A percentile compares a stretch with the other conserved stretches of the same genome.
These are phyloP conservation scores for Miltochrista miniata DNA, from an alignment of 2,888 invertebrate species.

Conservation along the genomic window DNA sequence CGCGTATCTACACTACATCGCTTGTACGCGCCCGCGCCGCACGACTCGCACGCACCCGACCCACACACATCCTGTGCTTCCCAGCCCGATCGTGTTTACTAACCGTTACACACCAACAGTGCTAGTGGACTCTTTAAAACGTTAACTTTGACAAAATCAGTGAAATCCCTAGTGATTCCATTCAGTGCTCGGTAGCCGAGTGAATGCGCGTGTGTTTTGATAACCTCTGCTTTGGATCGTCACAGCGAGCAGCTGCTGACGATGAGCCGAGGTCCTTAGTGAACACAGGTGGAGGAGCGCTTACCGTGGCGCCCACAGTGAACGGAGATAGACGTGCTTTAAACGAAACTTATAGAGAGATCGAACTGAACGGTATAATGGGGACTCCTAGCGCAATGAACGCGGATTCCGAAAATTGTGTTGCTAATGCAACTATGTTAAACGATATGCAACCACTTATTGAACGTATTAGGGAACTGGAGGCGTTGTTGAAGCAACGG, in stretches of 20 bases:
- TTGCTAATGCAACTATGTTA: slow-evolving; percentile 70
- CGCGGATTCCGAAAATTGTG: slow-evolving; percentile 84
- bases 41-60: slow-evolving; percentile 65
- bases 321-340: slow-evolving; percentile 79
- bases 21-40: slow-evolving; percentile 74
- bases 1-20: slow-evolving; percentile 68
- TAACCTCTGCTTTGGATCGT: slow-evolving; percentile 95
- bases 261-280: slow-evolving; percentile 86
- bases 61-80: slow-evolving; percentile 65
- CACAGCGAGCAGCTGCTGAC: slow-evolving; percentile 91
- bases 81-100: slow-evolving; percentile 49
- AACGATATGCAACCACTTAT: slow-evolving; percentile 84
- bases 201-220: slow-evolving; percentile 97
- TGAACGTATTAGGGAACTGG: slow-evolving; percentile 90
- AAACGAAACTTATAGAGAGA: slow-evolving; percentile 78
- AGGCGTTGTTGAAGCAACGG: slow-evolving; percentile 87
- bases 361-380: slow-evolving; percentile 74
- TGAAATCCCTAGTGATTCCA: slow-evolving; percentile 73
- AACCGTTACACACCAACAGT: slow-evolving; percentile 50
- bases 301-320: slow-evolving; percentile 80
- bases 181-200: slow-evolving; percentile 84
- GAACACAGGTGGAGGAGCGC: slow-evolving; percentile 75
- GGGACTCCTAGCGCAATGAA: slow-evolving; percentile 84
- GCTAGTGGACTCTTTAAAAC: slow-evolving; percentile 48
- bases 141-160: slow-evolving; percentile 55